Conservation (phyloP, 2,113 vertebrate genomes). For the Poeciliopsis occidentalis region DNA sequence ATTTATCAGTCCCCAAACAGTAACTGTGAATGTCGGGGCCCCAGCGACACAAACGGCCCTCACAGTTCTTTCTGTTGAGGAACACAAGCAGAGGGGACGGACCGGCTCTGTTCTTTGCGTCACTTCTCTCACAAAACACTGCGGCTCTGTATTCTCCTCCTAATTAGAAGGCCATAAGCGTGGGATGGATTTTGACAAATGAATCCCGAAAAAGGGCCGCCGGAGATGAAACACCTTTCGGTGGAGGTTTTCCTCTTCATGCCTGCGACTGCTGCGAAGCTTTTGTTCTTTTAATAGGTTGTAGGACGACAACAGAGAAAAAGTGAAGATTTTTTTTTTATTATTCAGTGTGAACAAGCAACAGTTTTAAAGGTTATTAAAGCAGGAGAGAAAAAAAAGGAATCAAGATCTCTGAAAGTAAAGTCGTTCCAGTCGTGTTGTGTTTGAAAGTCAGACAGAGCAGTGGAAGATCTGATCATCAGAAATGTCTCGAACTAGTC, state of each 20-base stretch:
- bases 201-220: slow-evolving; percentile 34
- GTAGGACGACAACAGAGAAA: background rate
- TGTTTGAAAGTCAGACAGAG: background rate
- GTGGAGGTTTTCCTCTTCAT: slow-evolving; percentile 14
- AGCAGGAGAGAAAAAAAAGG: background rate
- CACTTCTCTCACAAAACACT: slow-evolving; percentile 11
- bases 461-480: background rate
- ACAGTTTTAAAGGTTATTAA: background rate
- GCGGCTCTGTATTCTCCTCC: slow-evolving; percentile 40
- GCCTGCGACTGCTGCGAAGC: slow-evolving; percentile 26
- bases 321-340: too few relatives aligned
- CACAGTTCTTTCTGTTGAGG: slow-evolving; percentile 23
- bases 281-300: background rate
- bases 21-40: slow-evolving; percentile 38
- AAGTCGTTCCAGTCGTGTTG: too few relatives aligned
- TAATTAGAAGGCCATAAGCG: slow-evolving; percentile 58
- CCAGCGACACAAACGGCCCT: slow-evolving; percentile 36
- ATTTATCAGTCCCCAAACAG: slow-evolving; percentile 50
- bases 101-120: slow-evolving; percentile 28
- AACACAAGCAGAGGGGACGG: slow-evolving; percentile 28
- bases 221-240: slow-evolving; percentile 41
- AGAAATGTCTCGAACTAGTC: background rate
- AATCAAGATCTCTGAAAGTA: background rate
- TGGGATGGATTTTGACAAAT: slow-evolving; percentile 57
- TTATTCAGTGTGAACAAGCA: background rate